Evolutionary conservation across 2,888 invertebrate species (phyloP).

Genomic region (Andrena praecox): DNA sequence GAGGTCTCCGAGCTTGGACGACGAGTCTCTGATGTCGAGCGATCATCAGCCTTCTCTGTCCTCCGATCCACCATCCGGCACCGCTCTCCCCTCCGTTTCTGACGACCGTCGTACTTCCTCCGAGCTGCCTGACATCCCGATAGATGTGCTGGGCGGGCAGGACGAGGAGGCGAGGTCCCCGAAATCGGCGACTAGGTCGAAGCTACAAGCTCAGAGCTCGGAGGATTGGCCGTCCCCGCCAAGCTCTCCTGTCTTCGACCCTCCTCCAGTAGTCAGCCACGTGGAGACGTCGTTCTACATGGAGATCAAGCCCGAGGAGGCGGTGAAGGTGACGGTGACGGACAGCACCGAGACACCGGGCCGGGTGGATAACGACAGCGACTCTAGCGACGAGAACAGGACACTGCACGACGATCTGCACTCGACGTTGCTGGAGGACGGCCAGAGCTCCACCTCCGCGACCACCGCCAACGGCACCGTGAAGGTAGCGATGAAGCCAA

Average conservation of each 20-base stretch:
- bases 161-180: constrained; percentile 82
- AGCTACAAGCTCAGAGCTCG: constrained; percentile 87
- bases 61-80: constrained; percentile 90
- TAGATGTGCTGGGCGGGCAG: constrained; percentile 88
- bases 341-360: constrained; percentile 89
- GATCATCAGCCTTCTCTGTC: constrained; percentile 94
- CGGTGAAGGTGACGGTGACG: constrained; percentile 90
- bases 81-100: constrained; percentile 87
- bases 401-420: constrained; percentile 88
- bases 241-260: constrained; percentile 89
- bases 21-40: constrained; percentile 93
- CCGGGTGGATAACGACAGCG: constrained; percentile 85
- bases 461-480: constrained; percentile 94
- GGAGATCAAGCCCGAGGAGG: constrained; percentile 91
- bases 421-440: constrained; percentile 81
- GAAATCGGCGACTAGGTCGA: constrained; percentile 71
- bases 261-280: constrained; percentile 90
- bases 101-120: constrained; percentile 94
- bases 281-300: constrained; percentile 93
- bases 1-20: constrained; percentile 93
- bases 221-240: constrained; percentile 94
- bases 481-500: constrained; percentile 91
- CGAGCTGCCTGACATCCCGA: constrained; percentile 94
- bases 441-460: constrained; percentile 85
- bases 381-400: constrained; percentile 89